phyloP scores from a whole-genome alignment of 2,797 vertebrate genomes.

The Tolypeutes matacus region DNA sequence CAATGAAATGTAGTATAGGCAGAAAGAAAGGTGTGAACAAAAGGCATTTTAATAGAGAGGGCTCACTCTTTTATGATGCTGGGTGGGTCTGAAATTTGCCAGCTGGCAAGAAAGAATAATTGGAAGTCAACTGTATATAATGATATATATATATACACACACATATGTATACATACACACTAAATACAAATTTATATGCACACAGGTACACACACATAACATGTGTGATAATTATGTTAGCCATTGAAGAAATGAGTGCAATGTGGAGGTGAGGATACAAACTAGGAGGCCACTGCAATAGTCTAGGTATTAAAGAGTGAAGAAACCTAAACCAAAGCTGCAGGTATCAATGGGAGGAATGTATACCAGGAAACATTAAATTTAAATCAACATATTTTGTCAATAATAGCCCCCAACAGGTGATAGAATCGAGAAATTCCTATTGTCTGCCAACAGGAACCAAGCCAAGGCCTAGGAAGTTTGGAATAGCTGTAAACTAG shows the following conservation, averaged over 20 bases:
- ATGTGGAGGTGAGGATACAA: not conserved
- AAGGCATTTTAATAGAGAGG: not conserved
- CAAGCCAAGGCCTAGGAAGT: not conserved
- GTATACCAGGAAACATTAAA: not conserved
- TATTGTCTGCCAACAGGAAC: not conserved
- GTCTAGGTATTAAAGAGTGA: not conserved
- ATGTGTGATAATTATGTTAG: not conserved
- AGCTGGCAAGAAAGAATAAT: not conserved
- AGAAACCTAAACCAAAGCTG: not conserved
- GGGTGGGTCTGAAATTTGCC: not conserved
- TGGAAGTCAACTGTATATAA: not conserved
- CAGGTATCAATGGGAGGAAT: not conserved
- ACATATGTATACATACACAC: not conserved
- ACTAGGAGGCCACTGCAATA: not conserved
- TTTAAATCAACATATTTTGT: not conserved
- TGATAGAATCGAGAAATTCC: not conserved
- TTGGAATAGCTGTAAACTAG: not conserved
- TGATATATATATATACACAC: fast-evolving
- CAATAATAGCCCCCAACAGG: not conserved
- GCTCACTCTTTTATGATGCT: not conserved
- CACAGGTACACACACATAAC: not conserved
- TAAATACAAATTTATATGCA: too few relatives aligned
- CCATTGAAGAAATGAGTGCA: not conserved
- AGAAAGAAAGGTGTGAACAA: not conserved
- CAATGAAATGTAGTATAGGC: not conserved